Conservation (phyloP, 2,113 vertebrate genomes). For the Perognathus longimembris region DNA sequence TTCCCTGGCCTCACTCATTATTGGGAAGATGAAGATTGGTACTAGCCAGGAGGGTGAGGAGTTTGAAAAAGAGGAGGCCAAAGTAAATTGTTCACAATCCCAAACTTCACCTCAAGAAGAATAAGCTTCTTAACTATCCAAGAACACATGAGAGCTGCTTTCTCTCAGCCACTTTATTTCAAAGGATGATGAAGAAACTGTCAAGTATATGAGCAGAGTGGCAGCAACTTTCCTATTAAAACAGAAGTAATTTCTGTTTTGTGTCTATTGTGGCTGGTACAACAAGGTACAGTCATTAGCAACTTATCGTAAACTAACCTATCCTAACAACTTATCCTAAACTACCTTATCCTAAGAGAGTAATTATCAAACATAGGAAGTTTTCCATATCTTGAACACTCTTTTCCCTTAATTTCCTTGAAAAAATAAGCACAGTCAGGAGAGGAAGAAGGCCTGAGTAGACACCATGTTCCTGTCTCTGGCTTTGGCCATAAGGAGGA, state of each 20-base stretch:
- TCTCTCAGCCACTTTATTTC: conserved; percentile 17
- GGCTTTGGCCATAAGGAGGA: conserved; percentile 19
- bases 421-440: neutral
- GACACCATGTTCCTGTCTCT: conserved; percentile 27
- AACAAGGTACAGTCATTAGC: neutral
- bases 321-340: too few species aligned
- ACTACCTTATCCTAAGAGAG: neutral
- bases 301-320: neutral
- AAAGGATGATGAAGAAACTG: neutral
- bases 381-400: neutral
- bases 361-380: neutral
- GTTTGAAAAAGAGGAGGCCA: neutral
- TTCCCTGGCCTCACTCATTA: neutral
- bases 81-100: neutral
- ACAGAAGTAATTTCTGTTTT: neutral
- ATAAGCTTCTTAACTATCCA: neutral
- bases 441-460: neutral
- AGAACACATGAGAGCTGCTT: neutral
- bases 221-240: neutral
- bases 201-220: too few species aligned
- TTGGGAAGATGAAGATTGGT: neutral
- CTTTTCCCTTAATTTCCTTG: conserved; percentile 5
- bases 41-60: neutral
- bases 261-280: neutral
- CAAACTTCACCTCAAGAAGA: neutral